Evolutionary conservation across 2,797 vertebrate genomes (phyloP), one percentile per base, ranked within the genome.

Genomic region (Antennarius maculatus): DNA sequence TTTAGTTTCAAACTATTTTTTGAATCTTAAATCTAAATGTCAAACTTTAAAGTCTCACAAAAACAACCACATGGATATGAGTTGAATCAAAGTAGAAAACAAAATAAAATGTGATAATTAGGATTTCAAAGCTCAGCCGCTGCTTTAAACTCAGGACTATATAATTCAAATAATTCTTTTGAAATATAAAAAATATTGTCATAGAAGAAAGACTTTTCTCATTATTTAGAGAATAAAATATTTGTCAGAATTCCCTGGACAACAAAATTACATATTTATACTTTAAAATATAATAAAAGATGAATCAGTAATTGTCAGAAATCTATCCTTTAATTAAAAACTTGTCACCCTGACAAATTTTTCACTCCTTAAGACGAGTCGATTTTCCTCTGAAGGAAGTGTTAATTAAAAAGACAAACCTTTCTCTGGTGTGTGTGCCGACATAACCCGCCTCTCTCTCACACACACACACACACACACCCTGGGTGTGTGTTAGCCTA

Each of bases 321-420:
- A 64, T 27, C 77, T 62, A 51, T 15, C 60, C 82, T 55, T 81
- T 83, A 83, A 91, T 91, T 84, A 87, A 83, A 53, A 71, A 74
- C 88, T 88, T 91, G 93, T 94, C 93, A 93, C 90, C 79, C 71
- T 80, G 81, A 77, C 84, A 91, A 83, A 93, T 89, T 90, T 93
- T 94, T 95, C 88, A 87, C 94, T 92, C 92, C 93, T 90, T 89
- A 90, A 70, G 92, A 93, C 89, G 89, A 88, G 91, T 92, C 90
- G 91, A 93, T 92, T 94, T 88, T 93, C 90, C 91, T 95, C 86
- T 86, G 85, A 83, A 78, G 77, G 93, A 95, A 93, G 95, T 96
- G 95, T 94, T 96, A 96, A 97, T 96, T 95, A 96, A 94, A 93
- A 94, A 92, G 89, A 93, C 89, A 89, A 95, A 93, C 89, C 92